Evolutionary conservation across 53 echinoderm and acorn worm genomes (phyloP).

Genomic region (Zoroaster sp.): DNA sequence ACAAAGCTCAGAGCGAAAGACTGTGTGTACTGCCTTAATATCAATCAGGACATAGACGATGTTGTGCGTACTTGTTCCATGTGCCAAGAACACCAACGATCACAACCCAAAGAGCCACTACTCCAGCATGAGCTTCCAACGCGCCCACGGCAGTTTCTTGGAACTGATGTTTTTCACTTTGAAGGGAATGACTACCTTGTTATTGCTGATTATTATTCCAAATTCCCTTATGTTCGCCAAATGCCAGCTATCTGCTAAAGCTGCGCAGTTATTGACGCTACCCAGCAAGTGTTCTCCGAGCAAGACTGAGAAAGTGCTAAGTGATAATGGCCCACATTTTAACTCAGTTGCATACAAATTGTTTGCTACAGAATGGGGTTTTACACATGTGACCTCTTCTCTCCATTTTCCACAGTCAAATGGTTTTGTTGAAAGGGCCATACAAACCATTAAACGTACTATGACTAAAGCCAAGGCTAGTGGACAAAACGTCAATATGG

Average conservation of each 20-base stretch:
- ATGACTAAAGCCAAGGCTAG: slow-evolving; percentile 60
- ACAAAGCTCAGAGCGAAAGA: slow-evolving; percentile 49
- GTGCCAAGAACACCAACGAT: slow-evolving; percentile 45
- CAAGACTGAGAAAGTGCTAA: slow-evolving; percentile 62
- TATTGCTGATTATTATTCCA: slow-evolving; percentile 72
- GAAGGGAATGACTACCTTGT: slow-evolving; percentile 54
- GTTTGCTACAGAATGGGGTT: slow-evolving; percentile 69
- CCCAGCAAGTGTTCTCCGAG: slow-evolving; percentile 59
- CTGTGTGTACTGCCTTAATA: slow-evolving; percentile 41
- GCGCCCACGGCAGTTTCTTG: slow-evolving; percentile 67
- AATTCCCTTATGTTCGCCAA: slow-evolving; percentile 49
- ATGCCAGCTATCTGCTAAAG: slow-evolving; percentile 39
- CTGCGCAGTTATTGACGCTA: slow-evolving; percentile 35
- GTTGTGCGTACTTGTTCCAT: slow-evolving; percentile 38
- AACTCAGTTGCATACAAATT: slow-evolving; percentile 40
- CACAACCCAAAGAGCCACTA: slow-evolving; percentile 44
- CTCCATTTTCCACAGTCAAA: slow-evolving; percentile 74
- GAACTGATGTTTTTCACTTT: slow-evolving; percentile 62
- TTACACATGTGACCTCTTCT: slow-evolving; percentile 69
- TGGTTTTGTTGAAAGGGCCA: slow-evolving; percentile 62
- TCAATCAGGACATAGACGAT: slow-evolving; percentile 62
- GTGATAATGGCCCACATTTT: slow-evolving; percentile 75
- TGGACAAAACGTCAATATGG: slow-evolving; percentile 46
- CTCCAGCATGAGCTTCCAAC: slow-evolving; percentile 48
- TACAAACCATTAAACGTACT: slow-evolving; percentile 68